These are phyloP conservation scores for Arbacia lixula DNA, from an alignment of 53 echinoderm and acorn worm species.

Conservation along the genomic window DNA sequence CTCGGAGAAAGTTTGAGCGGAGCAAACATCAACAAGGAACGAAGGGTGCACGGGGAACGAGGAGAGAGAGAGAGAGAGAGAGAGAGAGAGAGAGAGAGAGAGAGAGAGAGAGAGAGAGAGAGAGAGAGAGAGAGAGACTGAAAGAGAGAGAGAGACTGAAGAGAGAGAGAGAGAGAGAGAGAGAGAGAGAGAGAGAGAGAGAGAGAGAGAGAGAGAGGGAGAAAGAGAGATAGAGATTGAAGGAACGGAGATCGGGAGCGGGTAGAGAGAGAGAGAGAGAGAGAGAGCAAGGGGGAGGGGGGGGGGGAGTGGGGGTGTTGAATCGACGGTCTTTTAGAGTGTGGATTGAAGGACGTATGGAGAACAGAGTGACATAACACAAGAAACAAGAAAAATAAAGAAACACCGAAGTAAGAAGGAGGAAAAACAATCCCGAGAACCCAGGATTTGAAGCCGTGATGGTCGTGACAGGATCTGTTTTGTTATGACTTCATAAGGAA, in stretches of 20 bases:
- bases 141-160: background rate
- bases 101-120: conserved; percentile 2
- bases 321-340: too few relatives aligned
- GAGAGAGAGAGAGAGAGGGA: background rate
- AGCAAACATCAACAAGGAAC: conserved; percentile 13
- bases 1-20: conserved; percentile 12
- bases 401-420: too few relatives aligned
- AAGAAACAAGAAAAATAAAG: too few relatives aligned
- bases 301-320: too few relatives aligned
- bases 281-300: background rate
- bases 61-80: background rate
- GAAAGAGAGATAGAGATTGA: background rate
- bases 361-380: too few relatives aligned
- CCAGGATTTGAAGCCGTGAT: too few relatives aligned
- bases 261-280: background rate
- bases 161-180: background rate
- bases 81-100: conserved; percentile 2
- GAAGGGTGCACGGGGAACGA: background rate
- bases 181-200: background rate
- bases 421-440: too few relatives aligned
- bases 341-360: too few relatives aligned
- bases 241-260: background rate
- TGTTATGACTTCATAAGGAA: too few relatives aligned
- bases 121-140: conserved; percentile 2
- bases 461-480: too few relatives aligned